Conservation (phyloP, 2,113 vertebrate genomes). For the Caretta caretta region DNA sequence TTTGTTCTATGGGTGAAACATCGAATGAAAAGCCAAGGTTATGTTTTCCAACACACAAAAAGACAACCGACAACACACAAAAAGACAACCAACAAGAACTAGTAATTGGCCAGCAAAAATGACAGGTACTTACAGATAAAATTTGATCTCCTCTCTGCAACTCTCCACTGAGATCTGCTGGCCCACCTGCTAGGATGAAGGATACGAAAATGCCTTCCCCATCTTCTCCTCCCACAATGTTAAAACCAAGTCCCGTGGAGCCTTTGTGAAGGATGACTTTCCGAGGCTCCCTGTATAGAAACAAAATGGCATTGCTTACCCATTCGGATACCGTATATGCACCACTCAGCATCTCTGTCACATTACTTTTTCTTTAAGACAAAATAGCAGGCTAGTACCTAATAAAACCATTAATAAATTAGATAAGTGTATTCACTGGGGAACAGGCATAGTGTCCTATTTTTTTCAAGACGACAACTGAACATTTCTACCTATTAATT, state of each 20-base stretch:
- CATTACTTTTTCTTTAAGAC: neutral
- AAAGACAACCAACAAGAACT: neutral
- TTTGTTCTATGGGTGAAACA: neutral
- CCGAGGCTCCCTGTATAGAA: conserved; percentile 91
- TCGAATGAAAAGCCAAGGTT: neutral
- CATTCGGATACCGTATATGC: neutral
- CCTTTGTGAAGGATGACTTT: conserved; percentile 97
- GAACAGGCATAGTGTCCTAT: neutral
- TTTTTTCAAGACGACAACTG: neutral
- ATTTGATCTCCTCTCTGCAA: conserved; percentile 96
- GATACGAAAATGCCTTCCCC: conserved; percentile 98
- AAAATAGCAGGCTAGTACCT: neutral
- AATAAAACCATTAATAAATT: neutral
- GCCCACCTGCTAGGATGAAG: conserved; percentile 96
- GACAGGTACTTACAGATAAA: conserved; percentile 88
- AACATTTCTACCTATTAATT: neutral
- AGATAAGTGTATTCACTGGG: neutral
- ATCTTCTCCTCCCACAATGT: conserved; percentile 97
- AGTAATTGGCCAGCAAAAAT: neutral
- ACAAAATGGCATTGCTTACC: conserved; percentile 66
- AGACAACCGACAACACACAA: rapidly evolving
- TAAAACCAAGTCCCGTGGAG: conserved; percentile 96
- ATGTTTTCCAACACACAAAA: rapidly evolving
- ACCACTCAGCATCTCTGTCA: neutral
- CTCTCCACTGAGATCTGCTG: conserved; percentile 95